These are phyloP conservation scores for Ophiodon elongatus DNA, from an alignment of 2,113 vertebrate genomes.

Conservation along the genomic window DNA sequence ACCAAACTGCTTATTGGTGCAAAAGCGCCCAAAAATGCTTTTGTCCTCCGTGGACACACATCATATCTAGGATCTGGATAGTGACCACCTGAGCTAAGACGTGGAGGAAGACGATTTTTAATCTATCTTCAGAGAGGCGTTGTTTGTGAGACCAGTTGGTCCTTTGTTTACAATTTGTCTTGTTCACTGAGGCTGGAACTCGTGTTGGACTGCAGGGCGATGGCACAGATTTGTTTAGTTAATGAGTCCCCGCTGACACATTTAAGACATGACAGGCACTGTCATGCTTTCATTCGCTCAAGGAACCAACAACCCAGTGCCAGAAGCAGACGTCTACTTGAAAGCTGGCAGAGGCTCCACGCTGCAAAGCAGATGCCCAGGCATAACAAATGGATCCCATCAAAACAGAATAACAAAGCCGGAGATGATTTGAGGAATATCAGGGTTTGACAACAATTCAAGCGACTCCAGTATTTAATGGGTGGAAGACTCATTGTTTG, in stretches of 20 bases:
- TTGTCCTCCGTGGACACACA: neutral
- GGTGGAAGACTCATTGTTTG: conserved; percentile 33
- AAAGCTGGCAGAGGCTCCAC: conserved; percentile 66
- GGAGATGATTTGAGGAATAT: conserved; percentile 57
- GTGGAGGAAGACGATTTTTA: neutral
- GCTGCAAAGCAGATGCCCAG: conserved; percentile 69
- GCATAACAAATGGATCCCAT: conserved; percentile 68
- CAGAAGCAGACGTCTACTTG: conserved; percentile 72
- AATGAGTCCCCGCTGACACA: conserved; percentile 81
- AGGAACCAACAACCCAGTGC: conserved; percentile 65
- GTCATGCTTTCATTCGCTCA: conserved; percentile 73
- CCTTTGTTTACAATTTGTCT: conserved; percentile 61
- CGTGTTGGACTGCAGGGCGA: conserved; percentile 58
- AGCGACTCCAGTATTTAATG: conserved; percentile 42
- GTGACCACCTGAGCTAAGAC: neutral
- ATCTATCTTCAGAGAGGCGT: conserved; percentile 21
- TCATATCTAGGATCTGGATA: neutral
- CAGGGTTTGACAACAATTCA: conserved; percentile 47
- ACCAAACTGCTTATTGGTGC: neutral
- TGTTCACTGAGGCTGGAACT: conserved; percentile 51
- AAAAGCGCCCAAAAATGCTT: neutral
- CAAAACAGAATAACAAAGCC: conserved; percentile 59
- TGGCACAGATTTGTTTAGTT: conserved; percentile 79
- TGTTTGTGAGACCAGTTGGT: conserved; percentile 42
- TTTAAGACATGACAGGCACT: conserved; percentile 76